Evolutionary conservation across 2,797 vertebrate genomes (phyloP).

Genomic region (Platyrinchus mystaceus): DNA sequence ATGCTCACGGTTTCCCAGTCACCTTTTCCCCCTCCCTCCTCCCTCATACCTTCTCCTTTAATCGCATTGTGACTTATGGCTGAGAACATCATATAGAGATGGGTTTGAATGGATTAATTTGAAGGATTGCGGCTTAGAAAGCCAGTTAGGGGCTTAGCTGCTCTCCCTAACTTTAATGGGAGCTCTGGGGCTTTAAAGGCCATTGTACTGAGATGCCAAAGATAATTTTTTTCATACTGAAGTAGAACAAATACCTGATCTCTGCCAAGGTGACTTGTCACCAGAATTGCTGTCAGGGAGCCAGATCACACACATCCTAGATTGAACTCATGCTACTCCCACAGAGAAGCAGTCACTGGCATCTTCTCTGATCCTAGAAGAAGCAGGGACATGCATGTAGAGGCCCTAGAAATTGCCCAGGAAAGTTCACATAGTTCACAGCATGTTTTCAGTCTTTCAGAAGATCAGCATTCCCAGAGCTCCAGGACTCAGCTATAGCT

Average conservation of each 20-base stretch:
- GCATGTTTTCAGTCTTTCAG: neutral
- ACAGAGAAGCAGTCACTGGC: neutral
- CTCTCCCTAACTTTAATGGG: slow-evolving; percentile 13
- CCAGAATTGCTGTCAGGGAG: neutral
- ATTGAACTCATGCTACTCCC: neutral
- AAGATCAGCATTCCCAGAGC: neutral
- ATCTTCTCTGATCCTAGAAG: neutral
- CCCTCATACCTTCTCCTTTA: neutral
- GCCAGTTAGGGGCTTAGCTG: slow-evolving; percentile 41
- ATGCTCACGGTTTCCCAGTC: neutral
- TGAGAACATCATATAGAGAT: neutral
- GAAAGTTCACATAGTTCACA: neutral
- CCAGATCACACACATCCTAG: neutral
- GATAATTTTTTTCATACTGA: neutral
- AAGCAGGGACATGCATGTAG: neutral
- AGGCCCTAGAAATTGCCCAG: neutral
- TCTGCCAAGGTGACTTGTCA: neutral
- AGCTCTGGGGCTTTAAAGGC: neutral
- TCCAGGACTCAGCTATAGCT: neutral
- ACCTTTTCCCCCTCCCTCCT: neutral
- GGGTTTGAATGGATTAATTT: slow-evolving; percentile 50
- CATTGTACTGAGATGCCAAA: neutral
- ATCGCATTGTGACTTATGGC: neutral
- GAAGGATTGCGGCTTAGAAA: slow-evolving; percentile 31
- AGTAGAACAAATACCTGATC: neutral